Base-by-base conservation (phyloP, 2,888 invertebrate genomes). In the Amphipyra berbera region DNA sequence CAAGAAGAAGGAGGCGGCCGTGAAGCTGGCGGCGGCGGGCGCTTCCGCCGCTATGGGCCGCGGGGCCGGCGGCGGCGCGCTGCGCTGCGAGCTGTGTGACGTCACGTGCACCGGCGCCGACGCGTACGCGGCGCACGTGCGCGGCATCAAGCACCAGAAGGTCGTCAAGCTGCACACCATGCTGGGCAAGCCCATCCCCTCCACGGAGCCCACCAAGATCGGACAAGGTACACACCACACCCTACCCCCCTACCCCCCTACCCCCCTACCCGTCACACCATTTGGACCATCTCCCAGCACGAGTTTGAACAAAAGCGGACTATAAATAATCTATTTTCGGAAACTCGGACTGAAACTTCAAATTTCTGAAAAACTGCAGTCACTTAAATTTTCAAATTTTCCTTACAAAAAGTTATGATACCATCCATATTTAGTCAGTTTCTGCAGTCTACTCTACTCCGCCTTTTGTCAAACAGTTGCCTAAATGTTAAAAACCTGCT, bases 31-130 rank as follows among this genome's bases (percentile, higher is more conserved):
- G 95, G 96, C 69, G 95, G 96, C 79, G 90, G 96, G 82, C 95
- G 97, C 80, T 94, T 96, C 21, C 44, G 54, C 52, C 48, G 81
- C 66, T 52, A 66, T 68, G 30, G 84, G 82, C 56, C 88, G 91
- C 61, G 90, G 89, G 44, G 88, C 88, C 50, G 91, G 91, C 71
- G 93, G 92, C 65, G 88, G 91, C 45, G 90, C 96, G 95, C 89
- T 98, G 83, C 97, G 99, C 76, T 99, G 99, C 94, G 99, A 99
- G 91, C 96, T 99, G 66, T 99, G 99, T 85, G 99, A 99, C 95
- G 99, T 99, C 9, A 98, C 99, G 10, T 99, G 99, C 93, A 99
- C 99, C 10, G 99, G 99, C 59, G 98, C 98, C 59, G 99, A 99
- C 95, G 99, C 99, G 0, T 99, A 99, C 95, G 98, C 99, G 42